Evolutionary conservation across 1,140 invertebrate species (phyloP), one percentile per base, ranked within the genome.

Genomic region (Pseudachorutes palmiensis): DNA sequence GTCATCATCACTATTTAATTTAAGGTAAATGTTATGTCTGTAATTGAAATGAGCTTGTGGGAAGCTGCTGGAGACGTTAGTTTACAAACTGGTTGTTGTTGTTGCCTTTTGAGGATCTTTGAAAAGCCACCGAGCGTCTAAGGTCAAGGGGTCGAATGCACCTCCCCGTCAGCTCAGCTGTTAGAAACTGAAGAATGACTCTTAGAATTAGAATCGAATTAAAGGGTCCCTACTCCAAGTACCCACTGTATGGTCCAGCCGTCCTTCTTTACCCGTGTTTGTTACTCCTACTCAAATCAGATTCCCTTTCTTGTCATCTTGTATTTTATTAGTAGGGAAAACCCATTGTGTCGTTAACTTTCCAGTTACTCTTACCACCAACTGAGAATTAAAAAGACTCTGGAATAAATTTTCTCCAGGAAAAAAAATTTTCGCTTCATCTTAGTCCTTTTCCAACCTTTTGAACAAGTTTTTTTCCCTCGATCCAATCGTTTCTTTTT

Each of bases 361-460:
- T 45, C 19, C 36, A 12, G 9, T 45, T 45, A 45, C 36, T 12
- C 36, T 45, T 45, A 45, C 36, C 36, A 45, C 36, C 36, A 45
- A 45, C 36, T 45, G 36, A 45, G 36, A 45, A 45, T 45, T 45
- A 45, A 45, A 45, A 45, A 45, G 36, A 45, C 36, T 45, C 36
- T 19, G 36, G 19, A 45, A 12, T 12, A 45, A 45, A 12, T 9
- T 45, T 45, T 19, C 19, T 19, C 9, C 36, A 45, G 19, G 36
- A 45, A 45, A 45, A 45, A 12, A 45, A 45, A 45, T 12, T 9
- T 45, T 45, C 36, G 19, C n/a, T n/a, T n/a, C n/a, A n/a, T n/a
- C n/a, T n/a, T n/a, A n/a, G n/a, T n/a, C n/a, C n/a, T n/a, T n/a
- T n/a, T n/a, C n/a, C n/a, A n/a, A n/a, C n/a, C n/a, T n/a, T n/a